Evolutionary conservation across 2,113 vertebrate species (phyloP).

Genomic region (pig (Sus scrofa)): DNA sequence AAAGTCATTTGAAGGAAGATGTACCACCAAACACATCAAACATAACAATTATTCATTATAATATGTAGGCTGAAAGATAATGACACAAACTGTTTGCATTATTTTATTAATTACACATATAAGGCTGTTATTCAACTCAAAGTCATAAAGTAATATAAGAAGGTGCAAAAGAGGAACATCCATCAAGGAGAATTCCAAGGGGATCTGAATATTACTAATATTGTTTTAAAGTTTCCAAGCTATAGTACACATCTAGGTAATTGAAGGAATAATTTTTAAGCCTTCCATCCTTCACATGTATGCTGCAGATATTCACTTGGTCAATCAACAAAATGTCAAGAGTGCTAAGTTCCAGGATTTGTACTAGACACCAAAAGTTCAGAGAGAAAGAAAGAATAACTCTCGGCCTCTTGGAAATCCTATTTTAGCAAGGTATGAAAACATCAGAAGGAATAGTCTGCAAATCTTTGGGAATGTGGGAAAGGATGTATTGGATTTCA

Average conservation of each 20-base stretch:
- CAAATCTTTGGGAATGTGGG: neutral
- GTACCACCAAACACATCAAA: conserved; percentile 37
- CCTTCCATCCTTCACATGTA: neutral
- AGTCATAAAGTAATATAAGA: conserved; percentile 47
- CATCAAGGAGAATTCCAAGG: conserved; percentile 8
- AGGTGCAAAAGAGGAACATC: conserved; percentile 39
- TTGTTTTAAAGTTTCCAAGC: neutral
- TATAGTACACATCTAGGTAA: neutral
- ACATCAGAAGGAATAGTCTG: neutral
- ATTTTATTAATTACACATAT: conserved; percentile 61
- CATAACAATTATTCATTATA: conserved; percentile 56
- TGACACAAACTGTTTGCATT: conserved; percentile 51
- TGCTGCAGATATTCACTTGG: neutral
- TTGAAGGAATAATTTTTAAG: conserved; percentile 23
- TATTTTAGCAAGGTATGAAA: neutral
- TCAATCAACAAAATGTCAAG: neutral
- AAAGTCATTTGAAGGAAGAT: conserved; percentile 49
- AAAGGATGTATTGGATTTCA: neutral
- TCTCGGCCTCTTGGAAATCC: neutral
- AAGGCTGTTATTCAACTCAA: conserved; percentile 33
- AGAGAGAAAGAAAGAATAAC: neutral
- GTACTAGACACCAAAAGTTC: neutral
- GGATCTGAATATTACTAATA: conserved; percentile 24
- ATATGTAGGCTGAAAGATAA: conserved; percentile 45
- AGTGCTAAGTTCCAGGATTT: neutral